phyloP scores from a whole-genome alignment of 2,888 invertebrate species.

The Oeneis ivallda region DNA sequence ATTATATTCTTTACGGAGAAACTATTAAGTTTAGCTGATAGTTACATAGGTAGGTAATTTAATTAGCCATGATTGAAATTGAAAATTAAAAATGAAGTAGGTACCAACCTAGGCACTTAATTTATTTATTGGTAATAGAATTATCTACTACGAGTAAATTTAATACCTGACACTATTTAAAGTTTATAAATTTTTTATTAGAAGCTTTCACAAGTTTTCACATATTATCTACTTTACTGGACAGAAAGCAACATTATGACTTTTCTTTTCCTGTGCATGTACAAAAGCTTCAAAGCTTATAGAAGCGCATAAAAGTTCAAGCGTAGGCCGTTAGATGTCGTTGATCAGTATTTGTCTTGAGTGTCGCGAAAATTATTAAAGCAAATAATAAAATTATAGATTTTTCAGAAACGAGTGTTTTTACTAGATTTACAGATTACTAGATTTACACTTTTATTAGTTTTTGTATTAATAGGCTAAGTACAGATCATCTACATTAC shows the following conservation, averaged over 20 bases:
- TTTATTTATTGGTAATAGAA: too few relatives aligned
- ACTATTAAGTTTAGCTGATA: too few relatives aligned
- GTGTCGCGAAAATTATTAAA: neutral
- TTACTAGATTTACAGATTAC: neutral
- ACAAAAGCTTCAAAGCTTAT: slow-evolving; percentile 19
- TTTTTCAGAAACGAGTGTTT: neutral
- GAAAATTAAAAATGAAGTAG: too few relatives aligned
- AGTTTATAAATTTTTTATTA: too few relatives aligned
- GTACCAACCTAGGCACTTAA: too few relatives aligned
- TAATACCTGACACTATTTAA: neutral
- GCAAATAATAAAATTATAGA: too few relatives aligned
- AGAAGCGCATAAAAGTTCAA: slow-evolving; percentile 42
- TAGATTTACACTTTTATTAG: neutral
- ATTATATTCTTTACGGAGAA: too few relatives aligned
- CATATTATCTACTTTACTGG: neutral
- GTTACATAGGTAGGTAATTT: too few relatives aligned
- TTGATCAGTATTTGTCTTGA: slow-evolving; percentile 25
- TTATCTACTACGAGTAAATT: neutral
- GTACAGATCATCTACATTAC: too few relatives aligned
- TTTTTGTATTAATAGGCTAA: too few relatives aligned
- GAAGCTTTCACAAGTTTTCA: neutral
- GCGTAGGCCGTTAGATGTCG: slow-evolving; percentile 42
- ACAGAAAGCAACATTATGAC: neutral
- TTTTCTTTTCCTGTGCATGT: neutral
- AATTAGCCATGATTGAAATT: too few relatives aligned